Conservation (phyloP, 1,140 invertebrate species). For the Stegodyphus dumicola region DNA sequence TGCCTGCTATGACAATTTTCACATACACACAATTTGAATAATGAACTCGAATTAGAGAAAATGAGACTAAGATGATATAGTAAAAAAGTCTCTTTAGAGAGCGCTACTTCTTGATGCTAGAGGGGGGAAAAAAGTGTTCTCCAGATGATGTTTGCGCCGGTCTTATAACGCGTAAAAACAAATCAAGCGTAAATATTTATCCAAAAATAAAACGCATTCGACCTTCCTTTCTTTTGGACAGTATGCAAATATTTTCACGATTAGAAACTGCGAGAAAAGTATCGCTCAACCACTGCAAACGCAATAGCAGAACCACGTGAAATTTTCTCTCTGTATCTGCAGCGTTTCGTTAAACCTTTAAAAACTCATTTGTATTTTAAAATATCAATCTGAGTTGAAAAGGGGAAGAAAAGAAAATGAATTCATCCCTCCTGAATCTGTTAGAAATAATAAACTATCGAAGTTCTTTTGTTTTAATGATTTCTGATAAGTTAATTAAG, state of each 20-base stretch:
- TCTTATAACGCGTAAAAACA: conserved; percentile 15
- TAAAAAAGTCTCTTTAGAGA: conserved; percentile 21
- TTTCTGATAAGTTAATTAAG: conserved; percentile 32
- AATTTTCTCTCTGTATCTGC: too few species aligned
- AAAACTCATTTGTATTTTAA: too few species aligned
- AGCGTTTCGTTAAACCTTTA: too few species aligned
- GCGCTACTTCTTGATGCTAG: background rate
- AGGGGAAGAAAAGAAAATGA: background rate
- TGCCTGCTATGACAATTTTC: conserved; percentile 54
- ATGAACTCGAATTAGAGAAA: conserved; percentile 50
- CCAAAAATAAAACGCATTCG: background rate
- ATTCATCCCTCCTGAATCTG: background rate
- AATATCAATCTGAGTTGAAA: too few species aligned
- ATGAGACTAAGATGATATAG: conserved; percentile 35
- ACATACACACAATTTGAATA: conserved; percentile 51
- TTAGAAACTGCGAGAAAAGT: background rate
- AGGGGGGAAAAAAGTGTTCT: conserved; percentile 8
- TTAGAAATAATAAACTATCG: conserved; percentile 20
- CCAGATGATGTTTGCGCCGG: background rate
- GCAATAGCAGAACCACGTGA: too few species aligned
- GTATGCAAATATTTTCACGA: conserved; percentile 17
- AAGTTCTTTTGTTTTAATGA: conserved; percentile 13
- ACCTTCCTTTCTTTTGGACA: background rate
- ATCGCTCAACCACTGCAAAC: background rate
- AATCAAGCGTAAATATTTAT: conserved; percentile 52